Base-by-base conservation (phyloP, 2,888 invertebrate species). In the Mesorhabditis spiculigera region DNA sequence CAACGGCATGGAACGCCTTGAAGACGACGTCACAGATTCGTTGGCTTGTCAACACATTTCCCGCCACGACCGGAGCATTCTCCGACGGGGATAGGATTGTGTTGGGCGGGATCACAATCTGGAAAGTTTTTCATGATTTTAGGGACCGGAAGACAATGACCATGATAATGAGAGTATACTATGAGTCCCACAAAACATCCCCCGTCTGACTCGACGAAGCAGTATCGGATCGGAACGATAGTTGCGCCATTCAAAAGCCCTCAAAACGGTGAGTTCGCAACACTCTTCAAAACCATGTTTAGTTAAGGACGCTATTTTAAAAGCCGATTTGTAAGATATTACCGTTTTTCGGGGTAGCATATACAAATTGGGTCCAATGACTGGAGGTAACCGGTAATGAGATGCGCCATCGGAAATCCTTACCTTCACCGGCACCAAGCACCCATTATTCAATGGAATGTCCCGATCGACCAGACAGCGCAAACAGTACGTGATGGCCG, bases 381-480 rank as follows among this genome's bases (percentile, higher is more conserved):
- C 28, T 3, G 28, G 28, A 28, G 3, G 28, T 28, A 28, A 28
- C 28, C 28, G 28, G 28, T 28, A 28, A 28, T 28, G 28, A 28
- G 28, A 1, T 1, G 28, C 28, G 28, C 28, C 28, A 28, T 28
- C 28, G 1, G 28, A n/a, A 42, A 13, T 58, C 28, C 42, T 42
- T 68, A 82, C 79, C 63, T 74, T 69, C 63, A 98, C 92, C 0
- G 98, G 97, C 63, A 91, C 91, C 73, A 98, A 88, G 85, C 97
- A n/a, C 44, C 98, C 98, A 92, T 89, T 97, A 88, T 98, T 98
- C 45, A 98, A 89, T 0, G 98, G 98, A 67, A 98, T 93, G 86
- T 98, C 96, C 84, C 93, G 92, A 0, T 93, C 95, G 45, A 99
- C 95, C 92, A 99, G 93, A 86, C 95, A 96, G 5, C 98, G 90